A percentile compares a stretch with the other conserved stretches of the same genome.
Evolutionary conservation across 2,888 invertebrate species (phyloP).

Genomic region (Hyppa rectilinea): DNA sequence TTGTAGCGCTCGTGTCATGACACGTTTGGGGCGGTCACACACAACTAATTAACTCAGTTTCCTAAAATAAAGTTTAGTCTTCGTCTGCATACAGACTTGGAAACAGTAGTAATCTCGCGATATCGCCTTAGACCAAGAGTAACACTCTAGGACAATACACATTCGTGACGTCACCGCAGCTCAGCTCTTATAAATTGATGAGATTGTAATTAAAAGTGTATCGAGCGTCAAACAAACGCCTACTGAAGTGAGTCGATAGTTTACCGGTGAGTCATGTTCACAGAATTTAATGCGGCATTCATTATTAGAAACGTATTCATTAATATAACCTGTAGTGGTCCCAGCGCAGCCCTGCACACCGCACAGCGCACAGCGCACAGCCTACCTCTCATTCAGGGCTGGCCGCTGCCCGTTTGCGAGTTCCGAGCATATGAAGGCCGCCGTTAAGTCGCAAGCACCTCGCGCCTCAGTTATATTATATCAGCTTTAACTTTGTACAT

Average conservation of each 20-base stretch:
- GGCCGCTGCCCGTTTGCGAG: neutral
- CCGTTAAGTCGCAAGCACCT: neutral
- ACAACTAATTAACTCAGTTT: neutral
- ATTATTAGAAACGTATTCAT: neutral
- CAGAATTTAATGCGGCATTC: constrained; percentile 20
- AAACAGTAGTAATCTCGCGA: neutral
- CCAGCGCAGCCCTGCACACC: no score
- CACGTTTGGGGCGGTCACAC: neutral
- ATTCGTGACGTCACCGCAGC: neutral
- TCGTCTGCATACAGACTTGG: neutral
- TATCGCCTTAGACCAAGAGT: neutral
- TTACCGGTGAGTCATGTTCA: constrained; percentile 13
- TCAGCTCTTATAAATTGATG: neutral
- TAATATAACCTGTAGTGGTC: neutral
- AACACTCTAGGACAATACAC: neutral
- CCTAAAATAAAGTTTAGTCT: constrained; percentile 2
- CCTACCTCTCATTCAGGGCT: neutral
- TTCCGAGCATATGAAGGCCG: neutral
- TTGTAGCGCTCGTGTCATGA: neutral
- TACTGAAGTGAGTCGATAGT: neutral
- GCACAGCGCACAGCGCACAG: no score
- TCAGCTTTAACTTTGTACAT: no score
- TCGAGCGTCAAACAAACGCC: neutral
- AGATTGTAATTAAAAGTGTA: neutral
- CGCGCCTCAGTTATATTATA: no score